A percentile compares a stretch with the other conserved stretches of the same genome.
These are phyloP conservation scores for Lasioglossum vierecki DNA, from an alignment of 2,888 invertebrate genomes.

Conservation along the genomic window DNA sequence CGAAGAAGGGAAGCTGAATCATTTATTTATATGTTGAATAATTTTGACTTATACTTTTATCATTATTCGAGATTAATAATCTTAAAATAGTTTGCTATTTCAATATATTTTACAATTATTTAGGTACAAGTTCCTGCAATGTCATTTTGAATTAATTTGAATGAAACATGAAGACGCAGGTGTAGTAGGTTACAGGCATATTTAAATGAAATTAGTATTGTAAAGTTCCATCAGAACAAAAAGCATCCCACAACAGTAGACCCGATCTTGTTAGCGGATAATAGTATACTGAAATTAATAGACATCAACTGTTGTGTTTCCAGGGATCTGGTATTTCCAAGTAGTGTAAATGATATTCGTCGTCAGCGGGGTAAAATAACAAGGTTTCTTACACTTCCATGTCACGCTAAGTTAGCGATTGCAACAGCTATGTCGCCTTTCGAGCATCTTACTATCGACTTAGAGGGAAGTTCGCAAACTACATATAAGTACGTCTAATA, in stretches of 20 bases:
- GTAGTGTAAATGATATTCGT: conserved; percentile 5
- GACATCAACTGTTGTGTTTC: neutral
- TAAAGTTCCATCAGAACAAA: neutral
- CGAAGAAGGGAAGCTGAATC: neutral
- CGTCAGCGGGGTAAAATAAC: neutral
- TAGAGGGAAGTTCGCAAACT: neutral
- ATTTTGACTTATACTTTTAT: neutral
- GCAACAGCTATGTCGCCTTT: conserved; percentile 26
- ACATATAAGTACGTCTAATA: neutral
- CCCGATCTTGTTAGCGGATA: neutral
- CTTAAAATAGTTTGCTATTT: neutral
- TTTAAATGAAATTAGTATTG: neutral
- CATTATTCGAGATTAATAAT: neutral
- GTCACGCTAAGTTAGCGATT: conserved; percentile 36
- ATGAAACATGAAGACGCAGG: neutral
- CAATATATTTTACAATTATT: neutral
- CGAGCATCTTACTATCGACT: conserved; percentile 12
- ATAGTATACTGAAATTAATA: neutral
- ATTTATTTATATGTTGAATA: neutral
- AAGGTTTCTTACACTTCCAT: conserved; percentile 6
- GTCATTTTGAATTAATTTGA: neutral
- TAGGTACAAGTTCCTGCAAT: neutral
- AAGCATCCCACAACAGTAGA: neutral
- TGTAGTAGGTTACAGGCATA: neutral
- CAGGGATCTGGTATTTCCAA: neutral